phyloP scores from a whole-genome alignment of 2,113 vertebrate genomes.

The Dromaius novaehollandiae region DNA sequence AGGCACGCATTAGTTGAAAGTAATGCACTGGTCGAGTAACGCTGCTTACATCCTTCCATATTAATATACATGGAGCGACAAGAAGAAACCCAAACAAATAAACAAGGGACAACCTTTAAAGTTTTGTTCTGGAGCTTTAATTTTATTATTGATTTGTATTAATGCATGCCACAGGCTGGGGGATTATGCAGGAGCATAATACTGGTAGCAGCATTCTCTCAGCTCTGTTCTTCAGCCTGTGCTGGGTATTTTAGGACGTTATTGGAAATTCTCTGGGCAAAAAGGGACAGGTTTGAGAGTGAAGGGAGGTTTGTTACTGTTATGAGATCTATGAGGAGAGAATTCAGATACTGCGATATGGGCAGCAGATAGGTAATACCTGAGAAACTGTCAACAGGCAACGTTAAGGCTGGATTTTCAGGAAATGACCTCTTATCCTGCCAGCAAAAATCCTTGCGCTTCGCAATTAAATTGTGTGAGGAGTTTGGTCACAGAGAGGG shows the following conservation, averaged over 20 bases:
- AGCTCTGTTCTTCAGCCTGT: neutral
- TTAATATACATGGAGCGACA: slow-evolving; percentile 49
- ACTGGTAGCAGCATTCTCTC: neutral
- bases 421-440: slow-evolving; percentile 52
- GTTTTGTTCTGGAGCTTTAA: slow-evolving; percentile 15
- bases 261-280: slow-evolving; percentile 11
- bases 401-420: slow-evolving; percentile 20
- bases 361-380: slow-evolving; percentile 45
- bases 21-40: slow-evolving; percentile 38
- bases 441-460: slow-evolving; percentile 28
- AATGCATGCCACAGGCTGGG: neutral
- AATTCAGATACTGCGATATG: neutral
- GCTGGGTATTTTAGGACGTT: neutral
- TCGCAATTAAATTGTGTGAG: slow-evolving; percentile 60
- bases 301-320: slow-evolving; percentile 31
- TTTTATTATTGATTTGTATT: slow-evolving; percentile 5
- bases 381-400: slow-evolving; percentile 54
- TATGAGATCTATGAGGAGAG: neutral
- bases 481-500: slow-evolving; percentile 28
- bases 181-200: neutral
- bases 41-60: slow-evolving; percentile 52
- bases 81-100: slow-evolving; percentile 53
- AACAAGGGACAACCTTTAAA: slow-evolving; percentile 38
- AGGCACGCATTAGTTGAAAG: slow-evolving; percentile 44
- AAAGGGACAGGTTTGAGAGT: slow-evolving; percentile 40